These are phyloP conservation scores for Argya squamiceps DNA, from an alignment of 2,797 vertebrate genomes.

Conservation along the genomic window DNA sequence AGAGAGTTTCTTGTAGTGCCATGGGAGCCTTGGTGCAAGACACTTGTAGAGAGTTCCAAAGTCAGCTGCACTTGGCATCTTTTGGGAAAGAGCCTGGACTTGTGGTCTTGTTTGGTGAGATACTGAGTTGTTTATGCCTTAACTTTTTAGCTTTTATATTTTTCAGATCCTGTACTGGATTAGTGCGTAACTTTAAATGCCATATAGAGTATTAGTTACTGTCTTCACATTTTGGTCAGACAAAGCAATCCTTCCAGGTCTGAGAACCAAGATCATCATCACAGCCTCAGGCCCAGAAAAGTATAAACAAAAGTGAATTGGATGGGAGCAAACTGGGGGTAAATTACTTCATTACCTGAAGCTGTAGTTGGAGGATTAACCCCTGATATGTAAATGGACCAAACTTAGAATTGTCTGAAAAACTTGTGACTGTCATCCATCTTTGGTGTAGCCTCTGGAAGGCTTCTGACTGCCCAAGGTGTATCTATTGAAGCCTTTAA, in stretches of 20 bases:
- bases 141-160: background rate
- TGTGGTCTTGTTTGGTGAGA: background rate
- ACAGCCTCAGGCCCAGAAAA: background rate
- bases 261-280: background rate
- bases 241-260: background rate
- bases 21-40: background rate
- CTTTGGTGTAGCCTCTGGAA: background rate
- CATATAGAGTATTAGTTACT: background rate
- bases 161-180: background rate
- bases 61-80: background rate
- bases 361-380: background rate
- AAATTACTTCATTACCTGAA: background rate
- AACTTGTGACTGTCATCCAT: fast-evolving
- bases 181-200: too few relatives aligned
- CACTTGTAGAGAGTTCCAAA: fast-evolving
- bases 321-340: background rate
- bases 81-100: background rate
- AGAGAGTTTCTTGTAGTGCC: background rate
- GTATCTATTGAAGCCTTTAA: too few relatives aligned
- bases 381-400: background rate
- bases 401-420: background rate
- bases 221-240: background rate
- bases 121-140: background rate
- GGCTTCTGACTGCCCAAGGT: background rate
- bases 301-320: background rate